Base-by-base conservation (phyloP, 1,140 invertebrate genomes). In the Rhopalosiphum maidis region DNA sequence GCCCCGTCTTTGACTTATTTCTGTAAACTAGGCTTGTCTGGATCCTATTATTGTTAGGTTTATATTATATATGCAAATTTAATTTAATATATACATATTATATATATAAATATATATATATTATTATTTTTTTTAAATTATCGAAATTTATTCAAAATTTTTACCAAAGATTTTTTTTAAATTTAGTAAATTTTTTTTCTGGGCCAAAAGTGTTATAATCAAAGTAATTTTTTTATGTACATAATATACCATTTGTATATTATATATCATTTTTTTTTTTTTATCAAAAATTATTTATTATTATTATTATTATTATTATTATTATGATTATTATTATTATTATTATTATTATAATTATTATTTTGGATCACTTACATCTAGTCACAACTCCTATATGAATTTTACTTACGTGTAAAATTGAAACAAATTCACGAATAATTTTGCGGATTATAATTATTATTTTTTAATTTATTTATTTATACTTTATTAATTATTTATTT, bases 1-100 rank as follows among this genome's bases (percentile, higher is more conserved):
- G 95, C 95, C 94, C 96, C 96, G 94, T 95, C 95, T 95, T 95
- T 95, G 95, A 95, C 96, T 94, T 96, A 96, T 95, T 96, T 96
- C 95, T 96, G 96, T 95, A 96, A 96, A 95, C 95, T 96, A 95
- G 96, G 96, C 95, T 95, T 96, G 94, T 96, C 96, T 94, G 95
- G 95, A 95, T 96, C 96, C 95, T 96, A 96, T 95, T 96, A 96
- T 95, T 96, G 96, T 96, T 95, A 93, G 93, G 89, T 90, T 90
- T 86, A 93, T 93, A 86, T 86, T 93, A 93, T 86, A 93, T 86
- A 43, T 51, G 48, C 77, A 86, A 86, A 93, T 93, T 93, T 18
- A 93, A 93, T 93, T 86, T 85, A 93, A 54, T 93, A 93, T 85
- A 93, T 51, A 92, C 35, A 51, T 85, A 93, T 77, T 92, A 48